phyloP scores from a whole-genome alignment of 2,797 vertebrate species.

The Merluccius polli region DNA sequence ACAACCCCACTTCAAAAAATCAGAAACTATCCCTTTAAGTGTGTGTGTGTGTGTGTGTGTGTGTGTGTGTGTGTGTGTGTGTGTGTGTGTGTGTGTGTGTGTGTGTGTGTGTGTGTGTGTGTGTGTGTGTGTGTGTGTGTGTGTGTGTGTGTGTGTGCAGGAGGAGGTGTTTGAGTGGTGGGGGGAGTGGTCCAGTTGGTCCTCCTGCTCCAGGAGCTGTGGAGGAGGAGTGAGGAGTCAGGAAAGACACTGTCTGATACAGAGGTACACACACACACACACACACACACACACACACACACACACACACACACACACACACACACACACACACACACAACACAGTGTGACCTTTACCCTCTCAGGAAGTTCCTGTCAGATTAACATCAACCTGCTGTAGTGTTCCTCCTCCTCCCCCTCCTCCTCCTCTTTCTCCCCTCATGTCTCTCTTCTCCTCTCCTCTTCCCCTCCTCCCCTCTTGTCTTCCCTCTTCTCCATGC shows the following conservation, averaged over 20 bases:
- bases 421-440: neutral
- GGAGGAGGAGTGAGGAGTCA: slow-evolving; percentile 85
- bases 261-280: slow-evolving; percentile 70
- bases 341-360: slow-evolving; percentile 45
- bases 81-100: too few species aligned
- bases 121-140: neutral
- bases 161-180: slow-evolving; percentile 89
- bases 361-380: slow-evolving; percentile 58
- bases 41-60: too few species aligned
- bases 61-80: too few species aligned
- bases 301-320: slow-evolving; percentile 15
- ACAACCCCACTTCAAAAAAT: too few species aligned
- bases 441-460: slow-evolving; percentile 1
- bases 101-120: neutral
- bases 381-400: slow-evolving; percentile 28
- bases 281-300: slow-evolving; percentile 13
- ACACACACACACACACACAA: slow-evolving; percentile 15
- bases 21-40: too few species aligned
- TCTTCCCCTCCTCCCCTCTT: slow-evolving; percentile 1
- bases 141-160: slow-evolving; percentile 18
- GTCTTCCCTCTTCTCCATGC: slow-evolving; percentile 21
- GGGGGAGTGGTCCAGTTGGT: slow-evolving; percentile 93
- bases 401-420: slow-evolving; percentile 22
- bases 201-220: slow-evolving; percentile 86
- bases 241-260: slow-evolving; percentile 85